phyloP scores from a whole-genome alignment of 2,113 vertebrate genomes.

The Hystrix brachyura region DNA sequence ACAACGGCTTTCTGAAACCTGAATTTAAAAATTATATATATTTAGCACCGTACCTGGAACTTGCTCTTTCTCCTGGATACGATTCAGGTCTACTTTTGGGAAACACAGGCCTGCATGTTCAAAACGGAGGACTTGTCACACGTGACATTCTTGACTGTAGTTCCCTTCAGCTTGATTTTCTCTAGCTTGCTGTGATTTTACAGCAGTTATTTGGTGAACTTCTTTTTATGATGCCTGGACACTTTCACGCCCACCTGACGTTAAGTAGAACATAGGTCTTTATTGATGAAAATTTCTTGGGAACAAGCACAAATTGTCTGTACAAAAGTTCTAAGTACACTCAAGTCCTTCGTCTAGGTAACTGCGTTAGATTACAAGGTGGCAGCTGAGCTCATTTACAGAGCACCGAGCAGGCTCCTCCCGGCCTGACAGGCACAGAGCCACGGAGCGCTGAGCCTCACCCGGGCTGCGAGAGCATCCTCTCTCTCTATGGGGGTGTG shows the following conservation, averaged over 20 bases:
- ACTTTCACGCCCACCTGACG: background rate
- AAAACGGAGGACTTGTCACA: background rate
- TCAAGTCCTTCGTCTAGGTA: background rate
- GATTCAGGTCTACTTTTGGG: constrained; percentile 22
- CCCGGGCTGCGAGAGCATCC: background rate
- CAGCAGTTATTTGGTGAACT: background rate
- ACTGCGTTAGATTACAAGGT: background rate
- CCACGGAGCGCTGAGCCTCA: background rate
- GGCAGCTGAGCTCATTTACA: constrained; percentile 1
- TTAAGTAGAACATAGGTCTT: background rate
- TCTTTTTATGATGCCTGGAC: background rate
- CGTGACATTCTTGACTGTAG: background rate
- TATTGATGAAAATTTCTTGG: constrained; percentile 21
- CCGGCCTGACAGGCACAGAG: background rate
- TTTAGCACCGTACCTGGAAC: background rate
- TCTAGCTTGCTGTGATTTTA: background rate
- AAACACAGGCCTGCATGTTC: background rate
- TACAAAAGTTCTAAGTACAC: background rate
- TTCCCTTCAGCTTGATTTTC: constrained; percentile 30
- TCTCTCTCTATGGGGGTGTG: constrained; percentile 8
- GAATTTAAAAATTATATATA: background rate
- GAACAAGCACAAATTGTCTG: background rate
- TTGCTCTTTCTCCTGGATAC: background rate
- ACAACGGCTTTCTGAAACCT: background rate
- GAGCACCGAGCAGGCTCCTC: background rate